phyloP scores from a whole-genome alignment of 2,797 vertebrate species.

The Poeciliopsis presidionis region DNA sequence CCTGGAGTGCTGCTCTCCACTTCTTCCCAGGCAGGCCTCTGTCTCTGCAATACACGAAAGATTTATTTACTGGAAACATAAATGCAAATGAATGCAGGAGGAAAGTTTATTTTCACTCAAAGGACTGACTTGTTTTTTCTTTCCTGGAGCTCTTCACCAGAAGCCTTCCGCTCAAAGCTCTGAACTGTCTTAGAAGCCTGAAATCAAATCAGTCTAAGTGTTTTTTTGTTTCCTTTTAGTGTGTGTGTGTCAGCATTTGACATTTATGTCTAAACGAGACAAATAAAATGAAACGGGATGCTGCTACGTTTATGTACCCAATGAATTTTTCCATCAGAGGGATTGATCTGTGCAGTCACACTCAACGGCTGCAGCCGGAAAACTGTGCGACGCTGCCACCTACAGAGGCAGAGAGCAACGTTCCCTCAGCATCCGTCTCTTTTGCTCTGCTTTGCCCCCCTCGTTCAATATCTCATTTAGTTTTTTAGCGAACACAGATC shows the following conservation, averaged over 20 bases:
- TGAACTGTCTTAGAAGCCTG: slow-evolving; percentile 15
- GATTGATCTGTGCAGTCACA: slow-evolving; percentile 49
- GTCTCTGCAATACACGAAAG: slow-evolving; percentile 57
- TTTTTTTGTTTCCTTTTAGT: not conserved
- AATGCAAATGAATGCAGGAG: slow-evolving; percentile 72
- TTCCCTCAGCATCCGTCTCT: slow-evolving; percentile 22
- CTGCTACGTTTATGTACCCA: slow-evolving; percentile 36
- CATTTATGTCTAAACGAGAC: slow-evolving; percentile 25
- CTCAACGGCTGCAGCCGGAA: slow-evolving; percentile 21
- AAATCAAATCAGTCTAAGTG: slow-evolving; percentile 22
- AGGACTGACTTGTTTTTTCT: slow-evolving; percentile 65
- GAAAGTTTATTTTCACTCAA: slow-evolving; percentile 63
- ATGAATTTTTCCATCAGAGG: slow-evolving; percentile 31
- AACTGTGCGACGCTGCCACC: slow-evolving; percentile 75
- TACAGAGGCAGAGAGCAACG: slow-evolving; percentile 60
- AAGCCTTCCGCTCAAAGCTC: slow-evolving; percentile 16
- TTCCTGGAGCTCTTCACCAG: no score
- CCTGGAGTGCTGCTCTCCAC: slow-evolving; percentile 9
- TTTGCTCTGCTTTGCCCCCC: not conserved
- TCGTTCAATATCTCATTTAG: not conserved
- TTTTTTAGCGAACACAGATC: not conserved
- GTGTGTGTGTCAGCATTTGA: not conserved
- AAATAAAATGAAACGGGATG: slow-evolving; percentile 10
- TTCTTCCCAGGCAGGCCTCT: slow-evolving; percentile 62
- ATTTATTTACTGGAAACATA: slow-evolving; percentile 65